Conservation (phyloP, 2,888 invertebrate species). For the Acleris emargana region DNA sequence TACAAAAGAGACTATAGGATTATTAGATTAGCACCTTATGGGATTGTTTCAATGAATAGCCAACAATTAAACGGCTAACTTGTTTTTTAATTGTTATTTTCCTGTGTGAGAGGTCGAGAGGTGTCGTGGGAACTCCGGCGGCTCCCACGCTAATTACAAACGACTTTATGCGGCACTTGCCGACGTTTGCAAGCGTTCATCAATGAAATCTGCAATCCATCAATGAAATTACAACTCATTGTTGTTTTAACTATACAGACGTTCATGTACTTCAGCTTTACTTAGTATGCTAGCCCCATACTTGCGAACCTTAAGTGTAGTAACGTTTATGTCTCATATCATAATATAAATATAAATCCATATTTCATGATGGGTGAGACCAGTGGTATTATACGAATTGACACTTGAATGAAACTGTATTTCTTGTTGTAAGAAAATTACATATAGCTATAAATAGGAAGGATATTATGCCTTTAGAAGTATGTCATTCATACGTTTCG, state of each 20-base stretch:
- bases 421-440: no score
- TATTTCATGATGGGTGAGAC: no score
- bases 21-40: background rate
- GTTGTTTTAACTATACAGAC: conserved; percentile 40
- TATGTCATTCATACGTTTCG: no score
- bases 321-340: no score
- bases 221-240: conserved; percentile 62
- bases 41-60: conserved; percentile 13
- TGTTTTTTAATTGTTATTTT: conserved; percentile 66
- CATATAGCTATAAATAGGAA: no score
- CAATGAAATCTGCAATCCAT: conserved; percentile 70
- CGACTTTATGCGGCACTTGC: conserved; percentile 51
- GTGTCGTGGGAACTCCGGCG: conserved; percentile 67
- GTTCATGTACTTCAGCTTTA: background rate
- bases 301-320: no score
- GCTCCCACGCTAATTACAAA: conserved; percentile 75
- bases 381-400: no score
- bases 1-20: no score
- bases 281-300: background rate
- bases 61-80: conserved; percentile 47
- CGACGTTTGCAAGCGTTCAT: conserved; percentile 51
- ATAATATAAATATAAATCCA: no score
- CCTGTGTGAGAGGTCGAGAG: conserved; percentile 53
- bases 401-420: no score
- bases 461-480: no score